Conservation (phyloP, 2,888 invertebrate genomes). For the Calameuta idolon region DNA sequence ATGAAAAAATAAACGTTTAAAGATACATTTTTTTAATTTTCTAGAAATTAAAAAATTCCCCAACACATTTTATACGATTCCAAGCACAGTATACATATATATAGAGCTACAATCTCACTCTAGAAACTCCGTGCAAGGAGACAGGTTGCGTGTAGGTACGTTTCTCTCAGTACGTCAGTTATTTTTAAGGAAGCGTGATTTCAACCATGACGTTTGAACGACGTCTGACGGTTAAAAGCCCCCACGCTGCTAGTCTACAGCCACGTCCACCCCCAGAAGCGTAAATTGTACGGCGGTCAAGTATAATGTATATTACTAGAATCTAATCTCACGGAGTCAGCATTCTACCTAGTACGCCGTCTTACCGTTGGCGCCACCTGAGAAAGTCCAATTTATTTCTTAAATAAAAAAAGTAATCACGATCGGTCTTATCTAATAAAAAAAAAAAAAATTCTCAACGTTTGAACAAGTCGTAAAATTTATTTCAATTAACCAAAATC, state of each 20-base stretch:
- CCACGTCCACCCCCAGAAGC: neutral
- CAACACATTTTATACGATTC: neutral
- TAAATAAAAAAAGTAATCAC: neutral
- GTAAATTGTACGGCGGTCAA: neutral
- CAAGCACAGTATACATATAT: neutral
- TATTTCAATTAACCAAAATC: neutral
- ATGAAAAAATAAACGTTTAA: neutral
- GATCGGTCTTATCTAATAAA: neutral
- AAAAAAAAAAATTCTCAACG: neutral
- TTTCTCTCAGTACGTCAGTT: constrained; percentile 5
- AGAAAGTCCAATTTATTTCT: neutral
- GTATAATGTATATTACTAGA: neutral
- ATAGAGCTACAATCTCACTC: neutral
- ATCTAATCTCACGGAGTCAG: neutral
- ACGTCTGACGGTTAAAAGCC: constrained; percentile 19
- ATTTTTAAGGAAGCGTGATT: constrained; percentile 12
- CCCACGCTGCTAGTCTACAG: constrained; percentile 4
- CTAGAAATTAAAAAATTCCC: neutral
- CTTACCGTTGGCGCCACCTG: neutral
- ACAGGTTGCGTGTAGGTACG: neutral
- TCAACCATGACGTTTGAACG: neutral
- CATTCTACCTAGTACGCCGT: neutral
- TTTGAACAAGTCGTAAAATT: neutral
- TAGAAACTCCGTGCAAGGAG: neutral
- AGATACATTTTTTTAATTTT: neutral